Evolutionary conservation across 2,113 vertebrate species (phyloP).

Genomic region (Chionis minor): DNA sequence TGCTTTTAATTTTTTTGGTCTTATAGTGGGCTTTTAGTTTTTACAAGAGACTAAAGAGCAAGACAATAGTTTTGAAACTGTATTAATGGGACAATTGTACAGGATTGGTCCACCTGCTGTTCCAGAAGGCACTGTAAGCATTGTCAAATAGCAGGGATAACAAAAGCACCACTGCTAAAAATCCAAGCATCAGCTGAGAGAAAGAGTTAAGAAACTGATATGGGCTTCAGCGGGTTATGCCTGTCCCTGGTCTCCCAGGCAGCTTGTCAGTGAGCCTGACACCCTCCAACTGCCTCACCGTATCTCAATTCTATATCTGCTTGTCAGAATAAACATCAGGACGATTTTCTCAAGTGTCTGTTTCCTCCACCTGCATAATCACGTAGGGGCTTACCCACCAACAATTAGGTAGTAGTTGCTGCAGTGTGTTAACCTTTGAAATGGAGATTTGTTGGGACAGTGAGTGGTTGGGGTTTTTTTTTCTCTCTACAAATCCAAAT

Average conservation of each 20-base stretch:
- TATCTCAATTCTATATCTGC: not conserved
- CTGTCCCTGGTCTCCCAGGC: not conserved
- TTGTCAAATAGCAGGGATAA: not conserved
- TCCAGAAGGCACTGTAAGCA: not conserved
- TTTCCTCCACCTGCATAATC: not conserved
- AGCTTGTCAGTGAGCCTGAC: not conserved
- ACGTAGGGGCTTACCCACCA: not conserved
- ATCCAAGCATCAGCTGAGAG: not conserved
- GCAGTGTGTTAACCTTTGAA: not conserved
- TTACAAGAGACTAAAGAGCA: not conserved
- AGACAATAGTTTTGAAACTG: not conserved
- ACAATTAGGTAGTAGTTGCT: not conserved
- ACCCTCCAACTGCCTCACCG: not conserved
- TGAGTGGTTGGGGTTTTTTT: not conserved
- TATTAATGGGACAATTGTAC: not conserved
- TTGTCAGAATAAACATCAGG: not conserved
- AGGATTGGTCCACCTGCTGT: not conserved
- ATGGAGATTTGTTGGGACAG: conserved; percentile 3
- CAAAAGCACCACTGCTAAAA: not conserved
- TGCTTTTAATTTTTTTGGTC: not conserved
- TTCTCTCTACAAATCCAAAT: not conserved
- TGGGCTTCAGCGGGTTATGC: not conserved
- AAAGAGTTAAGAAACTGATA: not conserved
- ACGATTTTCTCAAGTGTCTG: not conserved
- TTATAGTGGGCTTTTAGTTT: not conserved